These are phyloP conservation scores for Smittia sp. DNA, from an alignment of 2,888 invertebrate genomes.

Conservation along the genomic window DNA sequence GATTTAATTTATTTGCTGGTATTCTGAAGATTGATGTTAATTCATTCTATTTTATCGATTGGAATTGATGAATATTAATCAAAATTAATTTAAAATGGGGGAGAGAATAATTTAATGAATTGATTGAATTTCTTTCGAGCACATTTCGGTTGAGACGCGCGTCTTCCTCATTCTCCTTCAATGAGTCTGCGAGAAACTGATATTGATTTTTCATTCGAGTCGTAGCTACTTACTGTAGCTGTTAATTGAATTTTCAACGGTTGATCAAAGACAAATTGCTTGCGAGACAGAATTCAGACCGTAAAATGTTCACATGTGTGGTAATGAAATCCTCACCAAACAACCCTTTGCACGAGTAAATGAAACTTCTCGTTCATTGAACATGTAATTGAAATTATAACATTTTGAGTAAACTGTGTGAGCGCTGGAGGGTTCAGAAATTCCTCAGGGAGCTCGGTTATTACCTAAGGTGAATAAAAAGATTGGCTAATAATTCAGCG, in stretches of 20 bases:
- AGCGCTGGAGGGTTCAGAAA: slow-evolving; percentile 6
- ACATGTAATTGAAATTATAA: slow-evolving; percentile 32
- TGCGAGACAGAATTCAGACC: background rate
- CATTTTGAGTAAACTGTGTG: slow-evolving; percentile 16
- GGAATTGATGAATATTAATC: slow-evolving; percentile 31
- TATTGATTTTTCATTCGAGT: background rate
- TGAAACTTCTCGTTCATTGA: slow-evolving; percentile 33
- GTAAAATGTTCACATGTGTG: slow-evolving; percentile 33
- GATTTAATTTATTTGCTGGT: too few species aligned
- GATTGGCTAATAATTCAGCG: background rate
- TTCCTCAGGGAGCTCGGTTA: slow-evolving; percentile 2
- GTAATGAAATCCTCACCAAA: background rate
- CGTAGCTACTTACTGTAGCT: background rate
- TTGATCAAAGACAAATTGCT: slow-evolving; percentile 1
- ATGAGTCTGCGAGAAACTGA: background rate
- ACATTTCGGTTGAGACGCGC: background rate
- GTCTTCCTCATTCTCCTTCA: background rate
- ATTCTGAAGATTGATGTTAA: slow-evolving; percentile 18
- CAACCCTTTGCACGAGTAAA: slow-evolving; percentile 22
- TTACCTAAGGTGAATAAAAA: background rate
- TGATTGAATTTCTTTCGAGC: too few species aligned
- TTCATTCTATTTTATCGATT: slow-evolving; percentile 22
- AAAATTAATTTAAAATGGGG: background rate
- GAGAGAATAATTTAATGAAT: too few species aligned
- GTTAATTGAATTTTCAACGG: background rate